phyloP scores from a whole-genome alignment of 2,888 invertebrate species.

The Cheilosia scutellata region DNA sequence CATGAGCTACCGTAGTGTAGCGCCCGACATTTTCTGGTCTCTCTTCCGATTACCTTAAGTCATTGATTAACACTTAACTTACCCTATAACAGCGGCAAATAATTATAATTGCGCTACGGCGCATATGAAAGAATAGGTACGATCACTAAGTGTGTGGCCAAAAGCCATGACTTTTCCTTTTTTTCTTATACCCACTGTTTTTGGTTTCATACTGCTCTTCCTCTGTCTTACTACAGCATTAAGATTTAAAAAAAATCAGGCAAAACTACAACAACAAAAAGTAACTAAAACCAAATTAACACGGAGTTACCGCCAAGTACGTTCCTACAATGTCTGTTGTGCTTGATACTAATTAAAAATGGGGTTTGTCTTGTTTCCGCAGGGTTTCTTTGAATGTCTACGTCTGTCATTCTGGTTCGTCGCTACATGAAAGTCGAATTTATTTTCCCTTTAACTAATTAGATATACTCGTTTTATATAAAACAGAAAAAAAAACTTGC shows the following conservation, averaged over 20 bases:
- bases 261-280: slow-evolving; percentile 19
- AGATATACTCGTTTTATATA: slow-evolving; percentile 46
- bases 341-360: slow-evolving; percentile 50
- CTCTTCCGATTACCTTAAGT: too few species aligned
- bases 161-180: slow-evolving; percentile 48
- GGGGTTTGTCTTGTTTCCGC: slow-evolving; percentile 49
- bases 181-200: neutral
- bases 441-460: slow-evolving; percentile 37
- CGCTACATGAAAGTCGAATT: slow-evolving; percentile 39
- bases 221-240: neutral
- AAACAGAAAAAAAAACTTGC: neutral
- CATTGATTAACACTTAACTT: neutral
- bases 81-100: slow-evolving; percentile 28
- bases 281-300: slow-evolving; percentile 1
- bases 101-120: slow-evolving; percentile 17
- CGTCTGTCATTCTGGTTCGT: slow-evolving; percentile 12
- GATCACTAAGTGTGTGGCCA: slow-evolving; percentile 28
- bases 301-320: slow-evolving; percentile 17
- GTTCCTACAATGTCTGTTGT: neutral
- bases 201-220: slow-evolving; percentile 14
- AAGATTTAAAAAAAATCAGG: neutral
- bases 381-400: slow-evolving; percentile 25
- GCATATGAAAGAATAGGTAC: slow-evolving; percentile 3
- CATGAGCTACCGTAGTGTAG: too few species aligned
- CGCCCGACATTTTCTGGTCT: too few species aligned